Evolutionary conservation across 2,888 invertebrate genomes (phyloP), one percentile per base, ranked within the genome.

Genomic region (Hyposoter dolosus): DNA sequence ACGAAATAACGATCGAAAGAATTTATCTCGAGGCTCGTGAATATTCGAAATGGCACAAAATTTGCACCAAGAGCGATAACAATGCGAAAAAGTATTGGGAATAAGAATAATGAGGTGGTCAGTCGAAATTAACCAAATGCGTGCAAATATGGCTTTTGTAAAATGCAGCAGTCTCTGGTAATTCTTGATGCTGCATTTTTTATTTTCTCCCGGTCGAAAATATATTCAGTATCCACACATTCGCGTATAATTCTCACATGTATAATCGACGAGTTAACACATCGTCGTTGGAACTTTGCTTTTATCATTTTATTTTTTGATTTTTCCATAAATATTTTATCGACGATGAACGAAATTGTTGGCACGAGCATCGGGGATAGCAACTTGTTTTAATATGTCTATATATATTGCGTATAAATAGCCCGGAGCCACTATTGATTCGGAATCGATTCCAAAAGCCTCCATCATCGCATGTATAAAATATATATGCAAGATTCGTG

Each of bases 381-480:
- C 32, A 75, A 15, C 43, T 40, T 40, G 68, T 68, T 32, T 53
- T 28, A 17, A 9, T 53, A 35, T 78, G n/a, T 68, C 17, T 19
- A 43, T 68, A 45, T 43, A 23, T 66, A 74, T 45, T 45, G 17
- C 40, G 43, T 28, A 45, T 77, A 40, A 15, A n/a, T 43, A 23
- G 43, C 77, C 79, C 35, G 45, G 19, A 66, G 85, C 56, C 47
- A 71, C 47, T 71, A 72, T 76, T 47, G 80, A 85, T 85, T 85
- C 43, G 60, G 50, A 80, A 85, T 80, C 82, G 85, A 85, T 82
- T 78, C 69, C 65, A 71, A 66, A 69, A 65, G 65, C 40, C 56
- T 45, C 32, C 45, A 45, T 78, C 75, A 53, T 45, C 43, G 35
- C 45, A 28, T 19, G 50, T 40, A 43, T 19, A 66, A 28, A 60